These are phyloP conservation scores for Lynx canadensis DNA, from an alignment of 2,113 vertebrate genomes.

Conservation along the genomic window DNA sequence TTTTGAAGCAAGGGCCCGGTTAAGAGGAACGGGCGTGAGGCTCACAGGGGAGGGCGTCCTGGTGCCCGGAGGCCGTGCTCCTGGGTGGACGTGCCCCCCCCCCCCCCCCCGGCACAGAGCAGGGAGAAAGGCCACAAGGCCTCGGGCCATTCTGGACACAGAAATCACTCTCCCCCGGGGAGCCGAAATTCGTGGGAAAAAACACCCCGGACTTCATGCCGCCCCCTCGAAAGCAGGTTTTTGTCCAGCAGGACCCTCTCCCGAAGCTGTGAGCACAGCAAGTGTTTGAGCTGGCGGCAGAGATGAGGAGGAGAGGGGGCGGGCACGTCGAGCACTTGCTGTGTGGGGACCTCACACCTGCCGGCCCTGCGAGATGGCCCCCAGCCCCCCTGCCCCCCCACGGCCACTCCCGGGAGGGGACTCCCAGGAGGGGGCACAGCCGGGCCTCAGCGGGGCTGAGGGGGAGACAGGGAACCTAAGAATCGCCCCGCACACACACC, in stretches of 20 bases:
- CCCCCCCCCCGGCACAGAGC: neutral
- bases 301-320: rapidly evolving
- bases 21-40: neutral
- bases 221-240: rapidly evolving
- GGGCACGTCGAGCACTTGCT: rapidly evolving
- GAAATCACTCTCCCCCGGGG: neutral
- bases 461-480: neutral
- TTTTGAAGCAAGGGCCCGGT: neutral
- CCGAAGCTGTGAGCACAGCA: rapidly evolving
- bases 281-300: rapidly evolving
- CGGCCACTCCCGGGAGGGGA: too few species aligned
- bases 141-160: neutral
- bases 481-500: neutral
- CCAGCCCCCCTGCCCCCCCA: neutral
- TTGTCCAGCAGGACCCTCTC: neutral
- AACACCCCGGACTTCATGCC: neutral
- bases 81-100: rapidly evolving
- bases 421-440: rapidly evolving
- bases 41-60: neutral
- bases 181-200: rapidly evolving
- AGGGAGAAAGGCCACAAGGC: neutral
- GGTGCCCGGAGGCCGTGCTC: rapidly evolving
- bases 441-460: rapidly evolving
- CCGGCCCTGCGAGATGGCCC: neutral
- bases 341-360: neutral